Evolutionary conservation across 2,797 vertebrate species (phyloP).

Genomic region (Siniperca undulata): DNA sequence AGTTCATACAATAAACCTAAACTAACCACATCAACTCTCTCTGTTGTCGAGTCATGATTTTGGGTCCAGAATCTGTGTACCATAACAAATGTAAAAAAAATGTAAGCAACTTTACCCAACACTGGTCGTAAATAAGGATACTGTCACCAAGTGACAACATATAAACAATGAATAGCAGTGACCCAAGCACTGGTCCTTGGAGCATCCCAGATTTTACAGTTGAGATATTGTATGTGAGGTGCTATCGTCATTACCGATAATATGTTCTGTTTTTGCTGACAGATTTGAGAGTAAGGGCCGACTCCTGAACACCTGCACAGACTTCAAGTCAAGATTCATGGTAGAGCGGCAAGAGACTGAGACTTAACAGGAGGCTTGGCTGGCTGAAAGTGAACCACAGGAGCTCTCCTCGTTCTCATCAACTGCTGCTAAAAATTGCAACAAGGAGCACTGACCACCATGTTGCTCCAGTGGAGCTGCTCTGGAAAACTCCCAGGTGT

Average conservation of each 20-base stretch:
- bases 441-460: background rate
- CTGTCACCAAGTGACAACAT: background rate
- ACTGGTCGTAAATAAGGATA: background rate
- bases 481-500: constrained; percentile 8
- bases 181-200: too few relatives aligned
- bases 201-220: background rate
- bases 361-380: background rate
- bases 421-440: background rate
- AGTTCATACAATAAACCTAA: too few relatives aligned
- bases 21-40: too few relatives aligned
- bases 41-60: too few relatives aligned
- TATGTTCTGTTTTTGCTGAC: background rate
- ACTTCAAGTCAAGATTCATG: background rate
- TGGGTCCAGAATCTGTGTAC: too few relatives aligned
- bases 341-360: background rate
- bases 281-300: background rate
- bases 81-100: too few relatives aligned
- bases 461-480: constrained; percentile 15
- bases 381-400: constrained; percentile 16
- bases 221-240: background rate
- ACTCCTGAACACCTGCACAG: background rate
- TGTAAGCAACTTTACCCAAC: too few relatives aligned
- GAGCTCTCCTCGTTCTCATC: background rate
- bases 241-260: background rate
- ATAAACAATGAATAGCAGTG: background rate